Conservation (phyloP, 2,113 vertebrate species). For the Acanthisitta chloris region DNA sequence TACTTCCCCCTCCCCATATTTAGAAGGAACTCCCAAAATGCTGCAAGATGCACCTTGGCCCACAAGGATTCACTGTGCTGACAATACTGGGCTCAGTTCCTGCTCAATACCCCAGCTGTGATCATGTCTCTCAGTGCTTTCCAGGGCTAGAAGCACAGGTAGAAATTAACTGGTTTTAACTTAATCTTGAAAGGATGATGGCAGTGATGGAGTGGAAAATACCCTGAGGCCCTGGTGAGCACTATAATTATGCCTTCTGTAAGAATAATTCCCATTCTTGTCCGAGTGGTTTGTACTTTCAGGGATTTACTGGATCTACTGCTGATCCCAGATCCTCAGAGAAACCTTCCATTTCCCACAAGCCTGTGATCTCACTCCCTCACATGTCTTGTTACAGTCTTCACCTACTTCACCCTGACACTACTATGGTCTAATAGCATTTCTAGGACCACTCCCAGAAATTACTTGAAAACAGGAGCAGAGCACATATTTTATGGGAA, state of each 20-base stretch:
- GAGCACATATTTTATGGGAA: not conserved
- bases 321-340: slow-evolving; percentile 15
- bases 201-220: slow-evolving; percentile 14
- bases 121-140: not conserved
- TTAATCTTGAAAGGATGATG: slow-evolving; percentile 25
- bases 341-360: not conserved
- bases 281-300: not conserved
- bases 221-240: not conserved
- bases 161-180: slow-evolving; percentile 10
- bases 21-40: not conserved
- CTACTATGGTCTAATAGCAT: not conserved
- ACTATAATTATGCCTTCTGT: not conserved
- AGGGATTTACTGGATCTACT: slow-evolving; percentile 37
- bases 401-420: not conserved
- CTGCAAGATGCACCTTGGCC: not conserved
- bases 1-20: not conserved
- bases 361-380: not conserved
- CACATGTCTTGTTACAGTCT: not conserved
- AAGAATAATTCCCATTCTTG: not conserved
- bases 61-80: not conserved
- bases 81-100: not conserved
- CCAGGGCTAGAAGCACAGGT: not conserved
- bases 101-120: not conserved
- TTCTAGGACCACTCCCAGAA: not conserved
- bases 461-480: not conserved